phyloP scores from a whole-genome alignment of 2,113 vertebrate genomes.

The Dromaius novaehollandiae region DNA sequence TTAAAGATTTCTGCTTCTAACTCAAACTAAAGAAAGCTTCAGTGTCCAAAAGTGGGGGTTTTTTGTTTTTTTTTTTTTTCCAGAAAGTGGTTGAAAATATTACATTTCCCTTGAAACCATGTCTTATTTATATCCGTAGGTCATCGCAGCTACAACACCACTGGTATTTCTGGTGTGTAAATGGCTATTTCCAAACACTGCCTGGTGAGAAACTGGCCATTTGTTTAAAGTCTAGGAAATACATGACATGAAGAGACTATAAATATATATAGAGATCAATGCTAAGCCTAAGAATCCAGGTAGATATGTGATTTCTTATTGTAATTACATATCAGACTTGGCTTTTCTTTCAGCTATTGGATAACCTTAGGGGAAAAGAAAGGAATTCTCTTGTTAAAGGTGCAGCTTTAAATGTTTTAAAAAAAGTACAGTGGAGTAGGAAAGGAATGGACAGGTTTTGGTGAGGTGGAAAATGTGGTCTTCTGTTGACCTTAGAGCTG shows the following conservation, averaged over 20 bases:
- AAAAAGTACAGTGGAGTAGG: too few species aligned
- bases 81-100: neutral
- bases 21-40: neutral
- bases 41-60: neutral
- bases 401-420: neutral
- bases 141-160: neutral
- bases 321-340: neutral
- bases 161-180: neutral
- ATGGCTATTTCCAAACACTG: neutral
- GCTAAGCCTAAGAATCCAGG: neutral
- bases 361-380: accelerated
- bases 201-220: neutral
- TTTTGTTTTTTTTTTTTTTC: neutral
- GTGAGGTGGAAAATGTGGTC: neutral
- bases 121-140: neutral
- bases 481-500: neutral
- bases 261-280: neutral
- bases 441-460: neutral
- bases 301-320: neutral
- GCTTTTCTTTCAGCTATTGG: neutral
- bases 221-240: neutral
- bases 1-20: neutral
- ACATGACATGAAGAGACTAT: accelerated
- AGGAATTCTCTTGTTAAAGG: neutral
- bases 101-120: neutral